Conservation (phyloP, 1,140 invertebrate species). For the Batillaria attramentaria region DNA sequence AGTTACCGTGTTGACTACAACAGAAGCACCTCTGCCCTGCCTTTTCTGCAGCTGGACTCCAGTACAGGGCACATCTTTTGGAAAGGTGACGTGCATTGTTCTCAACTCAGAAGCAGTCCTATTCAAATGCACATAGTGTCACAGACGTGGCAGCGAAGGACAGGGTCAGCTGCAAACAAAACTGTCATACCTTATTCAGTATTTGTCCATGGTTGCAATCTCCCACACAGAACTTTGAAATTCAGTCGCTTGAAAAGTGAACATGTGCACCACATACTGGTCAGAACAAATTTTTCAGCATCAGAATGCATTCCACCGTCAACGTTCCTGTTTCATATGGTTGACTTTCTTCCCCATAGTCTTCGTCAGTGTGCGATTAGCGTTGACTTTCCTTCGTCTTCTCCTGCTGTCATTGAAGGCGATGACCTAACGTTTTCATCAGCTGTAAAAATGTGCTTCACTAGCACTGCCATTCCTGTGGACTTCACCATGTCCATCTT, state of each 20-base stretch:
- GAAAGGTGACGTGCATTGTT: constrained; percentile 37
- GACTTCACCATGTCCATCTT: constrained; percentile 18
- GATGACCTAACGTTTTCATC: constrained; percentile 15
- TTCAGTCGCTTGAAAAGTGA: constrained; percentile 26
- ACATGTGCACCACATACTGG: constrained; percentile 29
- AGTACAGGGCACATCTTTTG: constrained; percentile 46
- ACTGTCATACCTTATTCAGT: constrained; percentile 46
- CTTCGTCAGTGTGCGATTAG: constrained; percentile 27
- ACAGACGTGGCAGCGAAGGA: constrained; percentile 32
- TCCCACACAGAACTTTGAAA: constrained; percentile 16
- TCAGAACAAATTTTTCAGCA: constrained; percentile 30
- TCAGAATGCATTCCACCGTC: constrained; percentile 38
- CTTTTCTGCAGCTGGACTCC: constrained; percentile 40
- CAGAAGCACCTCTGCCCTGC: constrained; percentile 21
- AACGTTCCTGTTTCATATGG: constrained; percentile 31
- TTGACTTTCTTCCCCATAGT: constrained; percentile 37
- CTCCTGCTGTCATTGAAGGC: constrained; percentile 26
- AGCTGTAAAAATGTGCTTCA: constrained; percentile 33
- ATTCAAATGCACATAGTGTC: constrained; percentile 40
- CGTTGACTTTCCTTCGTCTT: constrained; percentile 29
- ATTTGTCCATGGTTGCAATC: constrained; percentile 46
- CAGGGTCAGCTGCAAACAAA: constrained; percentile 26
- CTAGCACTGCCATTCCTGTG: not conserved
- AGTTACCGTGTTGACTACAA: constrained; percentile 14
- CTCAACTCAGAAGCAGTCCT: constrained; percentile 34